phyloP scores from a whole-genome alignment of 2,113 vertebrate genomes.

The Morone chrysops region DNA sequence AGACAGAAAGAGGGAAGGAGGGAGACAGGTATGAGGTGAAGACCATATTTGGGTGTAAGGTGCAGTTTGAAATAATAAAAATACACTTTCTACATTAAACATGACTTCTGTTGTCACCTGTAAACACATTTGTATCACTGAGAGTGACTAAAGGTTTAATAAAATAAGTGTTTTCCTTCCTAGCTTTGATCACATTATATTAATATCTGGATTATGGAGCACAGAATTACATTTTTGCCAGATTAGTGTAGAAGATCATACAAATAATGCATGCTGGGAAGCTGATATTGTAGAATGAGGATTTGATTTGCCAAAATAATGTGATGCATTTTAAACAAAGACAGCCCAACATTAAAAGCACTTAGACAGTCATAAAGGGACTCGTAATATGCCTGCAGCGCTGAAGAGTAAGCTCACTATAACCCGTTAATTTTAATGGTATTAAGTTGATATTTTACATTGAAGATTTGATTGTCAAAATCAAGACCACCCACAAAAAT shows the following conservation, averaged over 20 bases:
- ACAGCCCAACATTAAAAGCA: background rate
- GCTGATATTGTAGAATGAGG: background rate
- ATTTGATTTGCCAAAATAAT: slow-evolving; percentile 2
- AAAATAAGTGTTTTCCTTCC: slow-evolving; percentile 28
- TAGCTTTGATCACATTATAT: slow-evolving; percentile 31
- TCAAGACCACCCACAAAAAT: no score
- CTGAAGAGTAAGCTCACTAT: background rate
- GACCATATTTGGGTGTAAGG: slow-evolving; percentile 59
- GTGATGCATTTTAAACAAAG: background rate
- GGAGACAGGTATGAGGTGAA: slow-evolving; percentile 58
- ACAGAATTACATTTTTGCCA: slow-evolving; percentile 28
- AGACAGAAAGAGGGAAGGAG: slow-evolving; percentile 37
- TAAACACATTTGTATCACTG: background rate
- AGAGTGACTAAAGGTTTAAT: slow-evolving; percentile 18
- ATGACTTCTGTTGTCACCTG: slow-evolving; percentile 44
- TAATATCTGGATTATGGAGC: slow-evolving; percentile 33
- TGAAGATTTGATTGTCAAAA: no score
- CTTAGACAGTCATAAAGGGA: background rate
- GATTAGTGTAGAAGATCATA: slow-evolving; percentile 34
- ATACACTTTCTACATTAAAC: slow-evolving; percentile 78
- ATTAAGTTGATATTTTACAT: no score
- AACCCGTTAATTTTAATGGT: no score
- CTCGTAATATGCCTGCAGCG: background rate
- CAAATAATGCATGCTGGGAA: slow-evolving; percentile 16
- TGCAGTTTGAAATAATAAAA: slow-evolving; percentile 81